Percentiles rank a stretch among this genome's conserved stretches.
phyloP scores from a whole-genome alignment of 1,140 invertebrate genomes.

The Zophobas atratus region DNA sequence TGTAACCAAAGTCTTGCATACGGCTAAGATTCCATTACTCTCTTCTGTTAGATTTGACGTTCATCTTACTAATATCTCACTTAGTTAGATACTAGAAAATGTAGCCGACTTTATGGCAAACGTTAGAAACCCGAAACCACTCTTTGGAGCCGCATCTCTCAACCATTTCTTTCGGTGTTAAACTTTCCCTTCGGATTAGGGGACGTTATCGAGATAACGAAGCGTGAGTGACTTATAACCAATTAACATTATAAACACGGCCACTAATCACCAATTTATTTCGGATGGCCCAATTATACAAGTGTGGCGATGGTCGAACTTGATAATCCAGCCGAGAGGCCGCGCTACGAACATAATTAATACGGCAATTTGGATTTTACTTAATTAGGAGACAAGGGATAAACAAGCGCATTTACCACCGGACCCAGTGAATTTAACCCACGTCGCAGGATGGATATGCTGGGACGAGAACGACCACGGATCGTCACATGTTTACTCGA shows the following conservation, averaged over 20 bases:
- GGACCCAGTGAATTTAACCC: slow-evolving; percentile 38
- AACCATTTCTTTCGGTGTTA: not conserved
- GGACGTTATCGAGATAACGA: slow-evolving; percentile 29
- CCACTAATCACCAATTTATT: slow-evolving; percentile 51
- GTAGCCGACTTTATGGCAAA: too few species aligned
- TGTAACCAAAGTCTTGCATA: too few species aligned
- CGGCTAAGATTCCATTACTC: too few species aligned
- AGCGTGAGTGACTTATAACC: slow-evolving; percentile 44
- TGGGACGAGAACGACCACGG: not conserved
- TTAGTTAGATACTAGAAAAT: too few species aligned
- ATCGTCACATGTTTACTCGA: not conserved
- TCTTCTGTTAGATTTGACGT: too few species aligned
- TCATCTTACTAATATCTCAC: too few species aligned
- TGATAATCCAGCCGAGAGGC: slow-evolving; percentile 19
- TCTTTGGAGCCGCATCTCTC: too few species aligned
- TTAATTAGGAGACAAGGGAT: slow-evolving; percentile 52
- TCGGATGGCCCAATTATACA: slow-evolving; percentile 42
- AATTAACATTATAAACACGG: slow-evolving; percentile 51
- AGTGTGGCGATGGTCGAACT: slow-evolving; percentile 21
- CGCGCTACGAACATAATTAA: slow-evolving; percentile 46
- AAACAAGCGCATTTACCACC: slow-evolving; percentile 51
- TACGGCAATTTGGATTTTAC: slow-evolving; percentile 50
- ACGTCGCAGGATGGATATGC: not conserved
- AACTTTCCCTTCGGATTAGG: slow-evolving; percentile 11
- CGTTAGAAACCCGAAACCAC: too few species aligned